A percentile compares a stretch with the other conserved stretches of the same genome.
phyloP scores from a whole-genome alignment of 2,113 vertebrate species.

The Muntiacus muntjak region DNA sequence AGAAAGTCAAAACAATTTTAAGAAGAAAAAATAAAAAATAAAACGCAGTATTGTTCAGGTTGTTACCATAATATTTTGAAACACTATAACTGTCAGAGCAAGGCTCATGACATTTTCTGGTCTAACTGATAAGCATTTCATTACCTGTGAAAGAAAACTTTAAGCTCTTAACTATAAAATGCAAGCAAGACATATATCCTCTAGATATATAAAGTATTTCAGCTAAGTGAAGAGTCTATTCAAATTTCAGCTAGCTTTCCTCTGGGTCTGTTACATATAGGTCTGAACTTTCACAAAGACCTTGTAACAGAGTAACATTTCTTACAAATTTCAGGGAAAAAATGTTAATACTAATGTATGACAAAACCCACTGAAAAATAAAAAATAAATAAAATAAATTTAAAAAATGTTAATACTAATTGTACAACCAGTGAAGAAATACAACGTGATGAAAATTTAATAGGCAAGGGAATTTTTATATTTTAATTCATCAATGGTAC shows the following conservation, averaged over 20 bases:
- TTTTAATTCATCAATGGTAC: background rate
- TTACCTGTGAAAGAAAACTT: background rate
- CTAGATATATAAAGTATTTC: background rate
- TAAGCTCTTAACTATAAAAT: background rate
- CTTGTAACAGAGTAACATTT: background rate
- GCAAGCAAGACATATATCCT: background rate
- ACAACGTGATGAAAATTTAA: background rate
- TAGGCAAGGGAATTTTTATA: background rate
- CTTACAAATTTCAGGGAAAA: background rate
- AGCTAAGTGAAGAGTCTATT: background rate
- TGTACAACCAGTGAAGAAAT: background rate
- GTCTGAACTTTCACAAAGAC: background rate
- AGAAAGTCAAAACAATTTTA: slow-evolving; percentile 20
- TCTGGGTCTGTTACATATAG: background rate
- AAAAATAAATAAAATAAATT: too few species aligned
- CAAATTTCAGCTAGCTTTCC: background rate
- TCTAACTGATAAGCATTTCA: background rate
- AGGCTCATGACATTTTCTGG: background rate
- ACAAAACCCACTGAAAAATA: too few species aligned
- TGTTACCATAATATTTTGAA: background rate
- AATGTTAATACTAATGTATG: background rate
- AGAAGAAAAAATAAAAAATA: background rate
- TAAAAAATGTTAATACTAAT: background rate
- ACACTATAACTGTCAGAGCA: background rate
- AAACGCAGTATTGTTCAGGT: background rate